Evolutionary conservation across 2,113 vertebrate species (phyloP).

Genomic region (Mesitornis unicolor): DNA sequence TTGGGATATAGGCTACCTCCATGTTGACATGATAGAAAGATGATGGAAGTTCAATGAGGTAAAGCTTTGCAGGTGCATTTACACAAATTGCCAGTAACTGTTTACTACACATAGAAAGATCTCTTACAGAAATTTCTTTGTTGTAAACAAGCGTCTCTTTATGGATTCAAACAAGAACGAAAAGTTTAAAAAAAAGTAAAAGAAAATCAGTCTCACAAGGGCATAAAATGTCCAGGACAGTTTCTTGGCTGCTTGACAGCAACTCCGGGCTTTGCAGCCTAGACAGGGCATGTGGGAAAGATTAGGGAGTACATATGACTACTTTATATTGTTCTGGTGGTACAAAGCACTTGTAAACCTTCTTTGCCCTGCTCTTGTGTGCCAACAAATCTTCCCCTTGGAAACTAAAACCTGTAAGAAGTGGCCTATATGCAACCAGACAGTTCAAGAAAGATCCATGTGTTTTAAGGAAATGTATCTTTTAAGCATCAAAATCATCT

Average conservation of each 20-base stretch:
- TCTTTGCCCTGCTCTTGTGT: background rate
- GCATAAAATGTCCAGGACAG: background rate
- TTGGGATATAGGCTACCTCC: background rate
- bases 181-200: background rate
- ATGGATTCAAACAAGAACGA: background rate
- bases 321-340: background rate
- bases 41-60: background rate
- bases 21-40: background rate
- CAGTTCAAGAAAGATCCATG: accelerated
- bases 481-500: background rate
- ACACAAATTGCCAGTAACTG: background rate
- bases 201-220: background rate
- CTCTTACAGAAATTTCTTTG: background rate
- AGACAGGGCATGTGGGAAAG: background rate
- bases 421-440: background rate
- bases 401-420: background rate
- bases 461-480: background rate
- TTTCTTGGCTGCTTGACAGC: background rate
- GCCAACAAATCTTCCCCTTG: background rate
- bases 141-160: background rate
- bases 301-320: background rate
- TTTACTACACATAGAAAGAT: background rate
- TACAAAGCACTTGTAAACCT: background rate
- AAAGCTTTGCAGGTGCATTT: background rate
- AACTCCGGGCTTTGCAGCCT: background rate